Conservation (phyloP, 2,113 vertebrate species). For the Corapipo altera region DNA sequence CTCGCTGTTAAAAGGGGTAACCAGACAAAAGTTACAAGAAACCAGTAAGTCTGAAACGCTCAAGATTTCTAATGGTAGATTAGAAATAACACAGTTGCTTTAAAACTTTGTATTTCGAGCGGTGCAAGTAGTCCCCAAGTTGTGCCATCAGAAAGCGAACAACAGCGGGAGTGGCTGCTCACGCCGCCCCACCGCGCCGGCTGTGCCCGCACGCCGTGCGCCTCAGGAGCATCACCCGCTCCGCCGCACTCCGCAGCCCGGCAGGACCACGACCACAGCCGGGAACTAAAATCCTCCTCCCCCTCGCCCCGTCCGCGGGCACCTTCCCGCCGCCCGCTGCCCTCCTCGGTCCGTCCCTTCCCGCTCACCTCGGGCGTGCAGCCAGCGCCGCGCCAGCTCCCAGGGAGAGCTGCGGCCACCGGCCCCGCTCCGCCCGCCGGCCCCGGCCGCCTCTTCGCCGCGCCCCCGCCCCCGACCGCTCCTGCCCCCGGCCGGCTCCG, state of each 20-base stretch:
- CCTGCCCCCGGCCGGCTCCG: neutral
- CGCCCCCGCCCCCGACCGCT: neutral
- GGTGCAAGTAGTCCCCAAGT: accelerated
- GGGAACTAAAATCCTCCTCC: neutral
- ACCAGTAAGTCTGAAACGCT: neutral
- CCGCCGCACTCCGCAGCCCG: neutral
- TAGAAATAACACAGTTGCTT: accelerated
- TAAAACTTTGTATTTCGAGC: neutral
- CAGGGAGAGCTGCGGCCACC: conserved; percentile 60
- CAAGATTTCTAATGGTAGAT: neutral
- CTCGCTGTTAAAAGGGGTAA: neutral
- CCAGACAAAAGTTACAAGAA: neutral
- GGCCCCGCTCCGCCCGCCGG: conserved; percentile 59
- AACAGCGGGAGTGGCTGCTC: neutral
- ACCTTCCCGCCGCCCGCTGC: neutral
- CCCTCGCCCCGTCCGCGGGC: neutral
- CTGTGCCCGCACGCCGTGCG: neutral
- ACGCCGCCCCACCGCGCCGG: neutral
- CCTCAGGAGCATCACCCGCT: neutral
- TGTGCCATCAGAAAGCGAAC: accelerated
- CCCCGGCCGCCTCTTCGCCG: neutral
- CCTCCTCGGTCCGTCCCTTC: neutral
- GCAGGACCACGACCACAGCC: accelerated
- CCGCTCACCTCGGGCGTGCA: conserved; percentile 78
- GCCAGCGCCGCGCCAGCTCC: conserved; percentile 71